Conservation (phyloP, 2,797 vertebrate species). For the Mormyrus hasselquistii region DNA sequence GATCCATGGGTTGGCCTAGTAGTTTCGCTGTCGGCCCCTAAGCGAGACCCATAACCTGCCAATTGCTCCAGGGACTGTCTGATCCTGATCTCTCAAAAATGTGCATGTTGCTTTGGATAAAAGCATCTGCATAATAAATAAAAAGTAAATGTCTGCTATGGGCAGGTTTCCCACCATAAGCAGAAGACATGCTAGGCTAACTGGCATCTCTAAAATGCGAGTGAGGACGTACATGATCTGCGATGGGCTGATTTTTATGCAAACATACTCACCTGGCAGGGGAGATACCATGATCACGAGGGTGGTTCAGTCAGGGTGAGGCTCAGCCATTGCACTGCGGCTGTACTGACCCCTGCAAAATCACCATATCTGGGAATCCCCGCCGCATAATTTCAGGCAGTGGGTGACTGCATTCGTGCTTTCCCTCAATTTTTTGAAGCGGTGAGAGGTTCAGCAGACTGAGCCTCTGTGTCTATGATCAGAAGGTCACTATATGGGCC, state of each 20-base stretch:
- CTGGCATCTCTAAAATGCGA: neutral
- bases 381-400: neutral
- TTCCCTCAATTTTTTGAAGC: neutral
- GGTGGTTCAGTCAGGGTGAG: neutral
- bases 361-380: neutral
- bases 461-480: neutral
- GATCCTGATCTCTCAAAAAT: neutral
- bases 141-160: neutral
- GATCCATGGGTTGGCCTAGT: neutral
- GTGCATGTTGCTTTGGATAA: neutral
- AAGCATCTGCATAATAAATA: neutral
- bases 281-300: neutral
- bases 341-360: neutral
- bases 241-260: neutral
- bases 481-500: neutral
- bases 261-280: neutral
- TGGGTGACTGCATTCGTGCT: neutral
- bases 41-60: neutral
- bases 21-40: neutral
- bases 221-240: neutral
- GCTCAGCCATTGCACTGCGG: neutral
- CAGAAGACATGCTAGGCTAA: neutral
- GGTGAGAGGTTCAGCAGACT: neutral
- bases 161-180: neutral
- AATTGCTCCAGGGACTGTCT: neutral